Evolutionary conservation across 2,797 vertebrate genomes (phyloP), one percentile per base, ranked within the genome.

Genomic region (Tachyglossus aculeatus): DNA sequence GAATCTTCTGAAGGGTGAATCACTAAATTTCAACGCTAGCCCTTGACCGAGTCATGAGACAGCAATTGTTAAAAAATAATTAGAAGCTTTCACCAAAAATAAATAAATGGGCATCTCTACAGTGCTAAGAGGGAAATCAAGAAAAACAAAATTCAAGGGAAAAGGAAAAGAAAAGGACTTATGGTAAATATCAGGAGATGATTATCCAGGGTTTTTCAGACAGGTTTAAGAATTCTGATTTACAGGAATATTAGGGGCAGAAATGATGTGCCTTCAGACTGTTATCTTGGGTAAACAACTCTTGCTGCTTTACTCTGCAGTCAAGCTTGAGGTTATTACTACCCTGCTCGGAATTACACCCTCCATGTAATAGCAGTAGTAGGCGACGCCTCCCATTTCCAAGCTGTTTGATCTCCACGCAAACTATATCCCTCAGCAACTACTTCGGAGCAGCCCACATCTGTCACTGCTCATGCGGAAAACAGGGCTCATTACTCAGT

Each of bases 281-380:
- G 62, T 79, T 81, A 85, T 43, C 62, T 82, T 76, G 56, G 76
- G 81, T 70, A 84, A 85, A 86, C 45, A 83, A 72, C 18, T 37
- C 47, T 48, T 51, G 63, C 71, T 77, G 55, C 68, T 77, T 74
- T 67, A 74, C 77, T 71, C 47, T 61, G 53, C 55, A 68, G 41
- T 55, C 31, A 67, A 34, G 22, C 12, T 60, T 4, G 1, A 6
- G 29, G 18, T 55, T 43, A 67, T 82, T 77, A 70, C 78, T 69
- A 52, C 21, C 62, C 70, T 51, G 47, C 2, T 24, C 9, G 18
- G 70, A 59, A 25, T 72, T 77, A 67, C 37, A 65, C 62, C 29
- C 74, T 68, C n/a, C n/a, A 27, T 24, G 24, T 44, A 22, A 16
- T n/a, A 43, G 21, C 16, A 55, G 31, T 24, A 32, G 5, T 11